Percentiles rank a stretch among this genome's conserved stretches.
These are phyloP conservation scores for Megaceryle torquata DNA, from an alignment of 2,113 vertebrate species.

Conservation along the genomic window DNA sequence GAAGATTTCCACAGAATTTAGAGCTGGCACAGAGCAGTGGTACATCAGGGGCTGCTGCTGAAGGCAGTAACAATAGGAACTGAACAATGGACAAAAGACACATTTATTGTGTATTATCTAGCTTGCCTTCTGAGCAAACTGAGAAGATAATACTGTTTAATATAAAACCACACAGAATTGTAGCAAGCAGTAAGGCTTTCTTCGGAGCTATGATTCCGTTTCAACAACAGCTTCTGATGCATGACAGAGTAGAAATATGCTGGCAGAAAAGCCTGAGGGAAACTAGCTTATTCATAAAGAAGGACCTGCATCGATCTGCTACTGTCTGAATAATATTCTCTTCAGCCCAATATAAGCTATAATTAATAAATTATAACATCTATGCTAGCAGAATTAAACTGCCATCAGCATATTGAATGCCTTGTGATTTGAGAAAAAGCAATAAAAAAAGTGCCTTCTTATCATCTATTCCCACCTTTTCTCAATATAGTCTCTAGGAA, in stretches of 20 bases:
- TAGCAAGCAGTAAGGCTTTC: neutral
- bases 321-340: neutral
- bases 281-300: neutral
- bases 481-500: neutral
- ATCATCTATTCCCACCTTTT: neutral
- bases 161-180: neutral
- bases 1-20: neutral
- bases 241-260: neutral
- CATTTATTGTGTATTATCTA: neutral
- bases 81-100: neutral
- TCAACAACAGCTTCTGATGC: neutral
- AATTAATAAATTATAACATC: neutral
- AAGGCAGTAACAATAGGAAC: neutral
- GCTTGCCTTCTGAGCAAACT: fast-evolving
- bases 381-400: neutral
- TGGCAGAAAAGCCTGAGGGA: neutral
- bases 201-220: neutral
- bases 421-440: neutral
- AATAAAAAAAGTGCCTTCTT: neutral
- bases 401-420: neutral
- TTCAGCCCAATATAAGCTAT: neutral
- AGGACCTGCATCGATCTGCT: neutral
- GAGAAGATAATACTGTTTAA: neutral
- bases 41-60: neutral
- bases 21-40: fast-evolving